Evolutionary conservation across 1,140 invertebrate genomes (phyloP).

Genomic region (Scaptomyza pallida): DNA sequence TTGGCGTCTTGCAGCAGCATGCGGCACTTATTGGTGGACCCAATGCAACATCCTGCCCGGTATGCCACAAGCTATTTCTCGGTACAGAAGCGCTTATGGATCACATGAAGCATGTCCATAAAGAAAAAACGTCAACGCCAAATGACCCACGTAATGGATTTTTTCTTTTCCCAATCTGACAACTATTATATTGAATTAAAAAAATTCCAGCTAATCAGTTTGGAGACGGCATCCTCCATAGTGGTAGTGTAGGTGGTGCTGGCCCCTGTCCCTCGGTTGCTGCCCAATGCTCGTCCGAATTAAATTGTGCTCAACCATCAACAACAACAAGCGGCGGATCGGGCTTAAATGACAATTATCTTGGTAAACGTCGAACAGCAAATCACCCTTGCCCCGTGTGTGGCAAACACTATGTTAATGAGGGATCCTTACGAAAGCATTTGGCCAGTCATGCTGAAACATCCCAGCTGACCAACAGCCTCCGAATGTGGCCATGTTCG

Average conservation of each 20-base stretch:
- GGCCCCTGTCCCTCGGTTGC: slow-evolving; percentile 11
- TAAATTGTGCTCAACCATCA: slow-evolving; percentile 39
- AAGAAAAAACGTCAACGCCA: slow-evolving; percentile 91
- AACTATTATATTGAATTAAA: too few relatives aligned
- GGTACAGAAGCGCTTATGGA: slow-evolving; percentile 96
- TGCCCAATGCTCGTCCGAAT: slow-evolving; percentile 44
- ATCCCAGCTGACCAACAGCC: slow-evolving; percentile 91
- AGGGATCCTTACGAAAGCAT: slow-evolving; percentile 95
- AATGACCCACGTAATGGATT: slow-evolving; percentile 92
- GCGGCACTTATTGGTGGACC: slow-evolving; percentile 94
- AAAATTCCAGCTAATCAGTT: slow-evolving; percentile 45
- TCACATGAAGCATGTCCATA: slow-evolving; percentile 97
- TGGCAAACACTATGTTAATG: slow-evolving; percentile 97
- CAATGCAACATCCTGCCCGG: slow-evolving; percentile 94
- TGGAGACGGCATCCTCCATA: slow-evolving; percentile 33
- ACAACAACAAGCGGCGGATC: slow-evolving; percentile 19
- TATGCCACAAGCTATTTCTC: slow-evolving; percentile 96
- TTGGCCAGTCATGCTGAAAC: slow-evolving; percentile 96
- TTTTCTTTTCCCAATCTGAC: too few relatives aligned
- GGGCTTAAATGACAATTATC: slow-evolving; percentile 87
- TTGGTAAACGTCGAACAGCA: slow-evolving; percentile 95
- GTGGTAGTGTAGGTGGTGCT: slow-evolving; percentile 17
- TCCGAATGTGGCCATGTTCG: slow-evolving; percentile 97
- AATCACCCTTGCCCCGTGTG: slow-evolving; percentile 97
- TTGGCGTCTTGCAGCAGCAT: slow-evolving; percentile 96